A percentile compares a stretch with the other conserved stretches of the same genome.
Evolutionary conservation across 2,797 vertebrate species (phyloP).

Genomic region (Semaprochilodus insignis): DNA sequence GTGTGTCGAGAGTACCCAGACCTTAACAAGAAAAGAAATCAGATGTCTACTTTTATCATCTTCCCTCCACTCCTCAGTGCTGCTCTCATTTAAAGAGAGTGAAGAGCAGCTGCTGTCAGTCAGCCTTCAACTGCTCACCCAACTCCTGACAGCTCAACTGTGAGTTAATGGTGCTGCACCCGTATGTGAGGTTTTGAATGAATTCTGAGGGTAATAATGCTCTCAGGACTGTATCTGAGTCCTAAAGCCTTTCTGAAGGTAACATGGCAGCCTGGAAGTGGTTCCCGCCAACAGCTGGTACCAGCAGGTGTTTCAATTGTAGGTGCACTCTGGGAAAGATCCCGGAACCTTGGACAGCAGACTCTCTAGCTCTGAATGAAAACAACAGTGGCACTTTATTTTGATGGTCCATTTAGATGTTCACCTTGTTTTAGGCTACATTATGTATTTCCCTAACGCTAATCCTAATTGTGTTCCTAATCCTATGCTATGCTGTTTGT

Average conservation of each 20-base stretch:
- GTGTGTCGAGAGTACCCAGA: background rate
- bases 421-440: no score
- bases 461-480: no score
- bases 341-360: no score
- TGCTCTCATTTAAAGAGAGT: background rate
- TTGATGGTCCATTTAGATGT: no score
- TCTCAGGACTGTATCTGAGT: background rate
- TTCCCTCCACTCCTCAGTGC: background rate
- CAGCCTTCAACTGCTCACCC: background rate
- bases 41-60: constrained; percentile 11
- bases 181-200: background rate
- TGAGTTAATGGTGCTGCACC: background rate
- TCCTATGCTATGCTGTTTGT: no score
- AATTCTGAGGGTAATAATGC: background rate
- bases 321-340: background rate
- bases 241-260: background rate
- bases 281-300: background rate
- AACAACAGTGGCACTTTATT: no score
- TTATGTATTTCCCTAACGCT: no score
- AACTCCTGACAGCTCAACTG: background rate
- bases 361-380: background rate
- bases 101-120: constrained; percentile 5
- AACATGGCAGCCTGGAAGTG: background rate
- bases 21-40: background rate
- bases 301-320: background rate